Evolutionary conservation across 2,888 invertebrate genomes (phyloP).

Genomic region (Argynnis bischoffii): DNA sequence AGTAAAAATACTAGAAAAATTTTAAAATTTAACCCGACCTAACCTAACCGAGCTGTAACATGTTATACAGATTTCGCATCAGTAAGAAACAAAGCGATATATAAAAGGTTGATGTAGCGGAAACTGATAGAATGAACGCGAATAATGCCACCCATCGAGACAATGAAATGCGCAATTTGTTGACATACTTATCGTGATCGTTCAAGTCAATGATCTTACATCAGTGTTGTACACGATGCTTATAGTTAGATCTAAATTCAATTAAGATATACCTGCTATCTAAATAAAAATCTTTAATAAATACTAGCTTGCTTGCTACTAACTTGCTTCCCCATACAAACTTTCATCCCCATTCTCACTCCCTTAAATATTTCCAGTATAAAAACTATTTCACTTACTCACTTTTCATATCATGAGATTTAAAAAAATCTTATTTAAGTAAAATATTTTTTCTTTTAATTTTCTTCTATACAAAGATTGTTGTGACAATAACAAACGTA

Average conservation of each 20-base stretch:
- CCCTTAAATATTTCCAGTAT: too few relatives aligned
- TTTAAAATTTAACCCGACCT: not conserved
- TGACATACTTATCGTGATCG: constrained; percentile 41
- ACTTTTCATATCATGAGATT: too few relatives aligned
- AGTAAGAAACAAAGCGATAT: constrained; percentile 54
- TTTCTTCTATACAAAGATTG: too few relatives aligned
- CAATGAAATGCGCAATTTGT: constrained; percentile 57
- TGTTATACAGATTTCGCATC: constrained; percentile 1
- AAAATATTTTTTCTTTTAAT: too few relatives aligned
- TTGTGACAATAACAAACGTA: too few relatives aligned
- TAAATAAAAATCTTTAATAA: too few relatives aligned
- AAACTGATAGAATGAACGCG: constrained; percentile 60
- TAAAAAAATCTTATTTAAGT: too few relatives aligned
- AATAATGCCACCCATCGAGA: constrained; percentile 47
- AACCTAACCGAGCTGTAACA: not conserved
- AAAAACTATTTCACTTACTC: too few relatives aligned
- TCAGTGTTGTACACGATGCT: constrained; percentile 3
- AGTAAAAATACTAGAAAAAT: too few relatives aligned
- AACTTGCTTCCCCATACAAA: too few relatives aligned
- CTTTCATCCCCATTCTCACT: too few relatives aligned
- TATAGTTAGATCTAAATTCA: not conserved
- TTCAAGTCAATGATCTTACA: constrained; percentile 24
- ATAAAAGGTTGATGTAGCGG: constrained; percentile 58
- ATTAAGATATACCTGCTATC: not conserved
- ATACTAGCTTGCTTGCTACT: too few relatives aligned